Percentiles rank a stretch among this genome's conserved stretches.
Conservation (phyloP, 1,140 invertebrate genomes). For the Orchesella cincta region DNA sequence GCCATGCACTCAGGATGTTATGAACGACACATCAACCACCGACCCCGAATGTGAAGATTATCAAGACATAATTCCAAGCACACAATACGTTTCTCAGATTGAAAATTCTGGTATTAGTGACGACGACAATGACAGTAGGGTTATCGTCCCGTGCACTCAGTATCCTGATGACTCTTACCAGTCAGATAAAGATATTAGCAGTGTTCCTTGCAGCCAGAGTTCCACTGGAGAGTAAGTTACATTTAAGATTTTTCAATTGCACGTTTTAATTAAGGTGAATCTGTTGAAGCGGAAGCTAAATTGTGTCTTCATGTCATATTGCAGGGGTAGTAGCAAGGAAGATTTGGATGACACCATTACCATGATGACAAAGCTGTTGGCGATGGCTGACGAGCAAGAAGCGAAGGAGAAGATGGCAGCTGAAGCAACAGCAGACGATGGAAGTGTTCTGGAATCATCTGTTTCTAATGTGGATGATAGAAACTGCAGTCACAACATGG, state of each 20-base stretch:
- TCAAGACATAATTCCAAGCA: neutral
- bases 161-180: neutral
- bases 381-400: slow-evolving; percentile 34
- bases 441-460: too few species aligned
- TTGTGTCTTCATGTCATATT: neutral
- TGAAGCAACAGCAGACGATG: neutral
- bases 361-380: slow-evolving; percentile 24
- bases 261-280: too few species aligned
- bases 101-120: neutral
- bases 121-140: neutral
- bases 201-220: neutral
- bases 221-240: neutral
- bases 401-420: neutral
- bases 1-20: neutral
- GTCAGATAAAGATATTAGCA: neutral
- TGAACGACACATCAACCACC: neutral
- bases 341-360: slow-evolving; percentile 39
- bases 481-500: neutral
- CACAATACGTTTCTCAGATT: neutral
- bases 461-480: too few species aligned
- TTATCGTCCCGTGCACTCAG: neutral
- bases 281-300: neutral
- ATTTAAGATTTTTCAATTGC: neutral
- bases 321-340: neutral
- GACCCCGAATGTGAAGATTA: neutral